phyloP scores from a whole-genome alignment of 2,797 vertebrate species.

The Iguana delicatissima region DNA sequence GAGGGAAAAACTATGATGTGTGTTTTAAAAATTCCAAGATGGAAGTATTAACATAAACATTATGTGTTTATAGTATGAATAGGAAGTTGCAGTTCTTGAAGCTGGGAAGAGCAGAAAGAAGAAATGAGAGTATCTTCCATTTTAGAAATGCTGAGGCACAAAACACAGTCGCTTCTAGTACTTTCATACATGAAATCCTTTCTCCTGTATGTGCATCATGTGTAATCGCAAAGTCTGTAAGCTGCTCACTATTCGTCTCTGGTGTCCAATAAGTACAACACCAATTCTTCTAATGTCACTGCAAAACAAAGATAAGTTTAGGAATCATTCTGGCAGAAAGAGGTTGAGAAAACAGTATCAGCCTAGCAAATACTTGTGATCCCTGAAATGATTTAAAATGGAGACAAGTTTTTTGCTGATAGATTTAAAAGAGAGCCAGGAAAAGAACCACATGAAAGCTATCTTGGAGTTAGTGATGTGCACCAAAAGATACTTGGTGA shows the following conservation, averaged over 20 bases:
- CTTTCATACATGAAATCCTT: constrained; percentile 91
- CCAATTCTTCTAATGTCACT: constrained; percentile 87
- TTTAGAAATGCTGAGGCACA: constrained; percentile 89
- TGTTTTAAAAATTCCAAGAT: constrained; percentile 77
- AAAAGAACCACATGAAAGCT: not conserved
- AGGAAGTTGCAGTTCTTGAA: constrained; percentile 74
- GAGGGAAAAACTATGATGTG: constrained; percentile 75
- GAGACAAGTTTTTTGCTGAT: not conserved
- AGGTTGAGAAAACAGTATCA: constrained; percentile 24
- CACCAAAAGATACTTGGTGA: not conserved
- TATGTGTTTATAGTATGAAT: constrained; percentile 66
- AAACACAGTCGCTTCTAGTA: constrained; percentile 83
- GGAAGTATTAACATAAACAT: constrained; percentile 78
- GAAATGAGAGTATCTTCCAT: constrained; percentile 76
- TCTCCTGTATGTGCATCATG: constrained; percentile 95
- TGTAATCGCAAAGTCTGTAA: constrained; percentile 98
- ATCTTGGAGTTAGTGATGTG: not conserved
- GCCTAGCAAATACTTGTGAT: not conserved
- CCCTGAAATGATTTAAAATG: not conserved
- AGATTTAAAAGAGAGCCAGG: not conserved
- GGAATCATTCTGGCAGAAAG: constrained; percentile 51
- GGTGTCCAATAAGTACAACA: constrained; percentile 87
- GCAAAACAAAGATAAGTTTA: constrained; percentile 60
- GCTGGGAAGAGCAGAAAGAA: constrained; percentile 75
- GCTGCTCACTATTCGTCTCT: constrained; percentile 99